A percentile compares a stretch with the other conserved stretches of the same genome.
These are phyloP conservation scores for Bellardia bayeri DNA, from an alignment of 2,888 invertebrate genomes.

Conservation along the genomic window DNA sequence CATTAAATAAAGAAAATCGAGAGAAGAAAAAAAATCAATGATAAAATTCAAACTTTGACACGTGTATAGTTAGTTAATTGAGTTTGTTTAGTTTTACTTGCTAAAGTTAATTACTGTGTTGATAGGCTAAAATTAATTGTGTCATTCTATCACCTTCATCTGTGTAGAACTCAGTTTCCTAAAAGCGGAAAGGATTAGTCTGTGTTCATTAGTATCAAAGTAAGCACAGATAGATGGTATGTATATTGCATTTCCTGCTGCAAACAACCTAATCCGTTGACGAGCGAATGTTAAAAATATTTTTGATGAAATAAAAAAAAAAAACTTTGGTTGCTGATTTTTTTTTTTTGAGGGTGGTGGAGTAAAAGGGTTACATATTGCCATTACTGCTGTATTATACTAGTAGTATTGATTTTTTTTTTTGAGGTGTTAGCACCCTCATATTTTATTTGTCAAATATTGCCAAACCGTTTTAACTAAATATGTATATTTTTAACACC, in stretches of 20 bases:
- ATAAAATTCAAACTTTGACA: conserved; percentile 22
- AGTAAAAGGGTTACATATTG: neutral
- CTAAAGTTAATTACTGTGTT: conserved; percentile 26
- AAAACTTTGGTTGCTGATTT: neutral
- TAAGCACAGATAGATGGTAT: neutral
- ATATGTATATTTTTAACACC: neutral
- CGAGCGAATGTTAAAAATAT: neutral
- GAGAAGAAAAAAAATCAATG: neutral
- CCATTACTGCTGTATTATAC: neutral
- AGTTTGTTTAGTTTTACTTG: conserved; percentile 26
- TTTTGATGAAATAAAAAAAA: neutral
- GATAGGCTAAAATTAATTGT: conserved; percentile 7
- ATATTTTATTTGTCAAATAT: neutral
- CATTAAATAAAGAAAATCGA: neutral
- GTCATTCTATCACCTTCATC: neutral
- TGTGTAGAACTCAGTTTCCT: neutral
- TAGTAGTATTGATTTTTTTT: neutral
- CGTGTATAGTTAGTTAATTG: conserved; percentile 15
- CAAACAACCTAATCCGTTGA: neutral
- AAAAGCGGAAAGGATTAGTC: neutral
- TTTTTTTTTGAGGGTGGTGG: neutral
- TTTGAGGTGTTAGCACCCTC: neutral
- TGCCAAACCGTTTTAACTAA: neutral
- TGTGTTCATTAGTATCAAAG: neutral
- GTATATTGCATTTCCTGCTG: conserved; percentile 9